Conservation (phyloP, 2,113 vertebrate species). For the Centropus bengalensis region DNA sequence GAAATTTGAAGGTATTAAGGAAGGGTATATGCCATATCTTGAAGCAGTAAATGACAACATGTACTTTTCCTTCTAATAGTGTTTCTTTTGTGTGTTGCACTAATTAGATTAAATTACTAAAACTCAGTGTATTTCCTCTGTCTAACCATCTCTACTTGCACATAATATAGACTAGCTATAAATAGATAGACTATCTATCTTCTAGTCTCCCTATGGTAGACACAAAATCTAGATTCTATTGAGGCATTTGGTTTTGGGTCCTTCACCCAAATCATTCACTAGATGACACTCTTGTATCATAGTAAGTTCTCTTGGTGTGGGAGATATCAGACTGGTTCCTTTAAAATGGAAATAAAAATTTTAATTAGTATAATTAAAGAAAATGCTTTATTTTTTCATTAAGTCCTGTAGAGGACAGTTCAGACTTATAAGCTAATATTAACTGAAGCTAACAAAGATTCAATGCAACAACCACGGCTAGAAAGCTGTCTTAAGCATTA, state of each 20-base stretch:
- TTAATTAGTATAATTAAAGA: neutral
- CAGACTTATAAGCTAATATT: neutral
- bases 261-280: conserved; percentile 56
- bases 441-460: neutral
- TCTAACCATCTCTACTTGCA: neutral
- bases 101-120: neutral
- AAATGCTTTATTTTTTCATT: neutral
- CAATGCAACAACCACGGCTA: neutral
- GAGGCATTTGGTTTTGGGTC: neutral
- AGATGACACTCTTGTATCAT: conserved; percentile 71
- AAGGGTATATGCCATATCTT: neutral
- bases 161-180: too few relatives aligned
- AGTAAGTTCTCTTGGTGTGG: neutral
- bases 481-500: neutral
- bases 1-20: neutral
- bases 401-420: neutral
- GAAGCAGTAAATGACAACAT: neutral
- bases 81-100: neutral
- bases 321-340: neutral
- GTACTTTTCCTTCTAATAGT: neutral
- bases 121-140: neutral
- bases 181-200: too few relatives aligned
- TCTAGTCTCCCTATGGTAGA: neutral
- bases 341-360: neutral
- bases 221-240: neutral